Percentiles rank a stretch among this genome's conserved stretches.
phyloP scores from a whole-genome alignment of 2,797 vertebrate genomes.

The Euthynnus affinis region DNA sequence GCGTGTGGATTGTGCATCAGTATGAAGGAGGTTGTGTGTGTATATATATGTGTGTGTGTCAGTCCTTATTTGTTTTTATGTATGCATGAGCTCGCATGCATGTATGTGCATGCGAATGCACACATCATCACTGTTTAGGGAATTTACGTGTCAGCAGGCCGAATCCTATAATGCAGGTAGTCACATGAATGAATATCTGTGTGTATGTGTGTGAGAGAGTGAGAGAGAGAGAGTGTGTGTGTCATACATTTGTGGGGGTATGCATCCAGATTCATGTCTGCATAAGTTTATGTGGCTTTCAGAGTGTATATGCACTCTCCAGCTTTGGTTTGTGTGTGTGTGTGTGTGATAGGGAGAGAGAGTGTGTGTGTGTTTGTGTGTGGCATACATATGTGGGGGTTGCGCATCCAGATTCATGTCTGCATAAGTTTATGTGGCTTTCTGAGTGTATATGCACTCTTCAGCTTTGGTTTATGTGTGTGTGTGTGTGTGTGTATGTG shows the following conservation, averaged over 20 bases:
- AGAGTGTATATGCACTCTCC: slow-evolving; percentile 36
- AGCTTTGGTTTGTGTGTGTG: slow-evolving; percentile 21
- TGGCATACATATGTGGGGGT: slow-evolving; percentile 23
- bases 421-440: slow-evolving; percentile 64
- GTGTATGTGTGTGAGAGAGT: slow-evolving; percentile 13
- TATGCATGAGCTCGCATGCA: slow-evolving; percentile 66
- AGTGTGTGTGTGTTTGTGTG: too few relatives aligned
- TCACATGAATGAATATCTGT: slow-evolving; percentile 36
- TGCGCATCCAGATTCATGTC: slow-evolving; percentile 53
- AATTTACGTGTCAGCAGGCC: slow-evolving; percentile 57
- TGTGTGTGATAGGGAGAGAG: slow-evolving; percentile 12
- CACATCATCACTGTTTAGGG: slow-evolving; percentile 62
- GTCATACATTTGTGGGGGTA: slow-evolving; percentile 24
- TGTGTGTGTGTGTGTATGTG: slow-evolving; percentile 53
- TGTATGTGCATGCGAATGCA: slow-evolving; percentile 66
- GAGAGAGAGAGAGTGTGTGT: slow-evolving; percentile 2
- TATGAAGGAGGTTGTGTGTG: slow-evolving; percentile 25
- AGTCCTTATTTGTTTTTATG: slow-evolving; percentile 54
- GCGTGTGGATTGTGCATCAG: slow-evolving; percentile 54
- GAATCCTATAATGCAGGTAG: slow-evolving; percentile 45
- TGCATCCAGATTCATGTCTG: slow-evolving; percentile 58
- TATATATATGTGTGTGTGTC: slow-evolving; percentile 30
- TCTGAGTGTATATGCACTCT: slow-evolving; percentile 39
- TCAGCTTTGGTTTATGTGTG: slow-evolving; percentile 33
- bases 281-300: slow-evolving; percentile 60